Evolutionary conservation across 2,888 invertebrate species (phyloP), one percentile per base, ranked within the genome.

Genomic region (Acronicta aceris): DNA sequence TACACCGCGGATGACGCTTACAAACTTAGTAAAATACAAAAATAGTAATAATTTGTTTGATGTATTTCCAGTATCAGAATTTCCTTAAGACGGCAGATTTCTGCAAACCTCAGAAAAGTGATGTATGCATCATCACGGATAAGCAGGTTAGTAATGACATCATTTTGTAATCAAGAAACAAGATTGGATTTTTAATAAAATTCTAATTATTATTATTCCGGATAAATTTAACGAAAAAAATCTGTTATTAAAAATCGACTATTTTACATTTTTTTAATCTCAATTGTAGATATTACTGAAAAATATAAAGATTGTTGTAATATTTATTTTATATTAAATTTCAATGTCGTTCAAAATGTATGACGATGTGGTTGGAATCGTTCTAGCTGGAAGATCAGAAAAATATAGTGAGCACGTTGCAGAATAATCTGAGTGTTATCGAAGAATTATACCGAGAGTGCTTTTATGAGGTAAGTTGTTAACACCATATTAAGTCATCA

Each of bases 401-500:
- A 63, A 79, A 81, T 16, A 76, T 90, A 51, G 86, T 92, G 66
- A 77, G 60, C 13, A 85, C 88, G 2, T 77, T 93, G 17, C 85
- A 89, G 60, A 88, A 85, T 68, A 91, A 91, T 55, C 71, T 94
- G 57, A 75, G 86, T 10, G 83, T 92, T 10, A 90, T 94, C 15
- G 89, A 93, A 56, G 91, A 94, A 1, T 81, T 94, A 3, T 94
- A 94, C 71, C 79, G 90, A 49, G 93, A 94, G 48, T 90, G 91
- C 55, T 94, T 94, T 65, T 94, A 93, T 54, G 94, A 94, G 89
- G 94, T 94, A 72, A 89, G 89, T 62, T 10, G 1, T 25, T 15
- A 10, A 10, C n/a, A 36, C 3, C 3, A 1, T 36, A 13, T n/a
- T n/a, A n/a, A n/a, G n/a, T 33, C 12, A 33, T 33, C 33, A 33